A percentile compares a stretch with the other conserved stretches of the same genome.
Conservation (phyloP, 2,113 vertebrate genomes). For the Pedetes capensis region DNA sequence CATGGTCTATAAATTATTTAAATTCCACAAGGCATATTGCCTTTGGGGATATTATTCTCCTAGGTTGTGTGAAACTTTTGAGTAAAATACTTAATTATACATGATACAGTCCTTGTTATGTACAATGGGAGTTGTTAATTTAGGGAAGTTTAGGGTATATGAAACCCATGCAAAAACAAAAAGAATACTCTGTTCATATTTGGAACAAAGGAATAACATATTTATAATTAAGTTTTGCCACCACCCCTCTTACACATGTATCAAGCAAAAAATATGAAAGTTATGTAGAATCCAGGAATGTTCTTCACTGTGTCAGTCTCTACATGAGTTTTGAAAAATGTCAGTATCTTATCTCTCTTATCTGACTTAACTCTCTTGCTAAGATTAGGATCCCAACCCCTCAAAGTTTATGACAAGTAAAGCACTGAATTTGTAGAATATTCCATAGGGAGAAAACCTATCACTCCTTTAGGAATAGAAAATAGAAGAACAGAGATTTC, state of each 20-base stretch:
- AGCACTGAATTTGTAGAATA: background rate
- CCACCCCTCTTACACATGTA: background rate
- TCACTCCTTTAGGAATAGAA: background rate
- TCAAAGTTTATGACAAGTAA: background rate
- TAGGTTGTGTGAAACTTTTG: background rate
- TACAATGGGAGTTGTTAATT: background rate
- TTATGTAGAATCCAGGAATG: background rate
- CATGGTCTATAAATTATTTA: background rate
- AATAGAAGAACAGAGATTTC: background rate
- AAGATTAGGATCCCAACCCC: background rate
- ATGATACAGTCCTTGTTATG: background rate
- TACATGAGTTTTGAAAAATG: background rate
- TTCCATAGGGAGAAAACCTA: background rate
- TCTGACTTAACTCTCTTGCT: too few relatives aligned
- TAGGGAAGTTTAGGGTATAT: background rate
- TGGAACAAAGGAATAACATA: background rate
- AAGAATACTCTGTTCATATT: background rate
- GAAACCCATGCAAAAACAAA: background rate
- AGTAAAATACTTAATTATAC: background rate
- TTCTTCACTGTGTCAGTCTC: background rate
- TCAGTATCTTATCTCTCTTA: too few relatives aligned
- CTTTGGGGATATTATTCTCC: background rate
- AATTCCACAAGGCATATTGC: background rate
- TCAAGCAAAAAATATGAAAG: background rate
- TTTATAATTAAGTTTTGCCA: background rate